Conservation (phyloP, 1,140 invertebrate genomes). For the Lucilia sericata region DNA sequence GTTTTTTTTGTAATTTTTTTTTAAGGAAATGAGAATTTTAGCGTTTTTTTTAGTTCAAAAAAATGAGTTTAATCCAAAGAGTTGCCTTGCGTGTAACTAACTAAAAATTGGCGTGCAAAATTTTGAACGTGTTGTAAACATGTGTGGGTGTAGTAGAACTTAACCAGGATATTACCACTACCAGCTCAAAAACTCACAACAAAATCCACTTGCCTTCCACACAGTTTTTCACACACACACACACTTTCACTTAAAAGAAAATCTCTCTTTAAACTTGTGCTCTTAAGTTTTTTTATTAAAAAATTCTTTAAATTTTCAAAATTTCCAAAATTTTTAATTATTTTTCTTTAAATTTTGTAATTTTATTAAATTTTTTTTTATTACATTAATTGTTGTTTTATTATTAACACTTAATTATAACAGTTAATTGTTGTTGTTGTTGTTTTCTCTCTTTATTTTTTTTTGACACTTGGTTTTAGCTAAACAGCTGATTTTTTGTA, state of each 20-base stretch:
- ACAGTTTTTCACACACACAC: neutral
- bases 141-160: slow-evolving; percentile 32
- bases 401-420: neutral
- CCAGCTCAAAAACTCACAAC: neutral
- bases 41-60: slow-evolving; percentile 33
- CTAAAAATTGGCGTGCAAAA: slow-evolving; percentile 4
- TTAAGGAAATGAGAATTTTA: neutral
- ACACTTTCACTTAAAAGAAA: neutral
- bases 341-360: neutral
- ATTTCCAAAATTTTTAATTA: neutral
- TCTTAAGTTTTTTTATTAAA: too few species aligned
- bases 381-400: neutral
- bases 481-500: slow-evolving; percentile 24
- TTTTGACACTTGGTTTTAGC: neutral
- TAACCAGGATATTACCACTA: slow-evolving; percentile 1
- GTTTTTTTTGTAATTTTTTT: slow-evolving; percentile 20
- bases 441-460: neutral
- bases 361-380: neutral
- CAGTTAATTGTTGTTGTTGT: neutral
- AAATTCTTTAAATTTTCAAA: too few species aligned
- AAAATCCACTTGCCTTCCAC: neutral
- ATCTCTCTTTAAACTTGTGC: too few species aligned
- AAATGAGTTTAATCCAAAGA: slow-evolving; percentile 24
- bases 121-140: slow-evolving; percentile 22
- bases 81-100: slow-evolving; percentile 37